Evolutionary conservation across 2,888 invertebrate genomes (phyloP).

Genomic region (Marronus borbonicus): DNA sequence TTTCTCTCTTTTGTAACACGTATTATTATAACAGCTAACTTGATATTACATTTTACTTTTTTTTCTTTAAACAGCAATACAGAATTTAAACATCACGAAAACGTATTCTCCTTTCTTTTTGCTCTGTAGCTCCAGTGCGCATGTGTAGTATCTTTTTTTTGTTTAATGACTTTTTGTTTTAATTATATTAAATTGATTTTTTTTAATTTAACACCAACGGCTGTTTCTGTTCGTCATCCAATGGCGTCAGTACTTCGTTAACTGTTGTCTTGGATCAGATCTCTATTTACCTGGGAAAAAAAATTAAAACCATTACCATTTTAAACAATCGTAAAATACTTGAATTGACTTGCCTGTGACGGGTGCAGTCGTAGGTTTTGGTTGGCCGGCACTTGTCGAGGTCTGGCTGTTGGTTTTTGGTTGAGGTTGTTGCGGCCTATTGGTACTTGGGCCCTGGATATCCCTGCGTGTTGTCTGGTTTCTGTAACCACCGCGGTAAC

Average conservation of each 20-base stretch:
- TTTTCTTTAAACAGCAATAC: slow-evolving; percentile 13
- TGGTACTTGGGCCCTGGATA: slow-evolving; percentile 53
- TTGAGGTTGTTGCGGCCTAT: slow-evolving; percentile 54
- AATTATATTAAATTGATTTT: slow-evolving; percentile 24
- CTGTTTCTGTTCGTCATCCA: slow-evolving; percentile 34
- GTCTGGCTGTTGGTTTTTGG: slow-evolving; percentile 60
- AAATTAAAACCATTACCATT: not conserved
- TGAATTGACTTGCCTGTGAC: slow-evolving; percentile 38
- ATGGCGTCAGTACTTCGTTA: slow-evolving; percentile 37
- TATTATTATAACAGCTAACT: not conserved
- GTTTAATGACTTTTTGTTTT: slow-evolving; percentile 8
- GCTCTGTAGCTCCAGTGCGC: not conserved
- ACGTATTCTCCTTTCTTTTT: slow-evolving; percentile 2
- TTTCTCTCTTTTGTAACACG: not conserved
- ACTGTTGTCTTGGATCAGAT: slow-evolving; percentile 16
- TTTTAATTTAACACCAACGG: slow-evolving; percentile 28
- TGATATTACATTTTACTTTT: slow-evolving; percentile 13
- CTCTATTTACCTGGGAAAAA: slow-evolving; percentile 38
- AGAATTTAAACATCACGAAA: slow-evolving; percentile 21
- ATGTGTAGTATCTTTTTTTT: slow-evolving; percentile 8
- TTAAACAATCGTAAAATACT: slow-evolving; percentile 1
- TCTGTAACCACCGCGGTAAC: slow-evolving; percentile 70
- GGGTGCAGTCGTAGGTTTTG: slow-evolving; percentile 53
- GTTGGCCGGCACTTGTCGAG: slow-evolving; percentile 59
- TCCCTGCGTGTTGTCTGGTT: slow-evolving; percentile 59